phyloP scores from a whole-genome alignment of 2,888 invertebrate genomes.

The Epinotia bilunana region DNA sequence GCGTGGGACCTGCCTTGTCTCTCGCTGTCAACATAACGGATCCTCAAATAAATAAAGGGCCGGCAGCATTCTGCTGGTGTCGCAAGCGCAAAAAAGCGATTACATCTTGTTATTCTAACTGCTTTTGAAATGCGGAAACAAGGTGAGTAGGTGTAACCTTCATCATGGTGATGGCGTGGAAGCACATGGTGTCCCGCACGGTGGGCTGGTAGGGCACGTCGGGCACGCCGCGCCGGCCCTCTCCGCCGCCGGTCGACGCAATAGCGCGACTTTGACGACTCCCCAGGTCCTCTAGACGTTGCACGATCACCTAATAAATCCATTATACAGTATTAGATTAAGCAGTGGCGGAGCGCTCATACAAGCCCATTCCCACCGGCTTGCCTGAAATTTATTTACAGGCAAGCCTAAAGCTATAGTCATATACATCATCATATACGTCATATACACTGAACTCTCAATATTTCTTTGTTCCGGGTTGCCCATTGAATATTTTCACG shows the following conservation, averaged over 20 bases:
- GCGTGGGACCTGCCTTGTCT: too few relatives aligned
- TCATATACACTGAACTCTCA: too few relatives aligned
- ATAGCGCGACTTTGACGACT: conserved; percentile 58
- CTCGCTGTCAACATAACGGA: too few relatives aligned
- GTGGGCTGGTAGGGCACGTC: conserved; percentile 93
- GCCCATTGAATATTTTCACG: too few relatives aligned
- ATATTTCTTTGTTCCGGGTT: too few relatives aligned
- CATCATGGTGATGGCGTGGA: conserved; percentile 98
- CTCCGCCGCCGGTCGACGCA: conserved; percentile 86
- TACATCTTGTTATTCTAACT: background rate
- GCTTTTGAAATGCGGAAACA: conserved; percentile 3
- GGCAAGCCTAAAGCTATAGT: too few relatives aligned
- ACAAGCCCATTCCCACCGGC: too few relatives aligned
- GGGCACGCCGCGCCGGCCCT: conserved; percentile 69
- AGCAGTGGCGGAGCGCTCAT: too few relatives aligned
- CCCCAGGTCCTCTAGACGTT: conserved; percentile 83
- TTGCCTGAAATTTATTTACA: too few relatives aligned
- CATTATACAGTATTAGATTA: background rate
- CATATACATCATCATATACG: too few relatives aligned
- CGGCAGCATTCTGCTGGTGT: too few relatives aligned
- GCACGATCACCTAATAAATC: conserved; percentile 77
- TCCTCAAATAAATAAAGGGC: too few relatives aligned
- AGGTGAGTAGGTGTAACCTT: conserved; percentile 82
- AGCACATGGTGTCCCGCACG: conserved; percentile 95
- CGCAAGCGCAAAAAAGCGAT: background rate